A percentile compares a stretch with the other conserved stretches of the same genome.
phyloP scores from a whole-genome alignment of 2,888 invertebrate species.

The Acanthacorydalis orientalis region DNA sequence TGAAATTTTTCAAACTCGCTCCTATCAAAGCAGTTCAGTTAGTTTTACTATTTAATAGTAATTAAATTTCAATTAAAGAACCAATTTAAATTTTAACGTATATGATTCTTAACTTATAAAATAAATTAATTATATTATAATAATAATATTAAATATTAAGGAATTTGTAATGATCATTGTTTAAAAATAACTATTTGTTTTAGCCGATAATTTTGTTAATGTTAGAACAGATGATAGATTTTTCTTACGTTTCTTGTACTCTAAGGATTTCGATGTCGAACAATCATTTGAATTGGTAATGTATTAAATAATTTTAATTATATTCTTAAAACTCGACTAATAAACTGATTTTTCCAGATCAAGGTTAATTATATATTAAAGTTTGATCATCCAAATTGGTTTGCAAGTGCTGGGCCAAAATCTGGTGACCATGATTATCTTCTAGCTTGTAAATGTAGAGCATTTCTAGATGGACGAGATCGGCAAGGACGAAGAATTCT shows the following conservation, averaged over 20 bases:
- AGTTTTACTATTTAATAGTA: too few relatives aligned
- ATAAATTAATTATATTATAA: too few relatives aligned
- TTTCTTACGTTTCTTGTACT: constrained; percentile 20
- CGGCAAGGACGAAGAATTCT: constrained; percentile 22
- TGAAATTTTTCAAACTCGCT: too few relatives aligned
- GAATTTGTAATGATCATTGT: too few relatives aligned
- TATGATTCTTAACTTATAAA: too few relatives aligned
- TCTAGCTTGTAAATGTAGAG: constrained; percentile 19
- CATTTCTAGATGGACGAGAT: constrained; percentile 19
- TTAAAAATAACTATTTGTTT: constrained; percentile 7
- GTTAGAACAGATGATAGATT: constrained; percentile 20
- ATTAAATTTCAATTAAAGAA: too few relatives aligned
- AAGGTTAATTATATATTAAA: constrained; percentile 19
- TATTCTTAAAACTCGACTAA: not conserved
- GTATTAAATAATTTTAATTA: not conserved
- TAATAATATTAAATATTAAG: too few relatives aligned
- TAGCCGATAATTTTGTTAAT: constrained; percentile 14
- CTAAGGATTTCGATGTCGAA: constrained; percentile 19
- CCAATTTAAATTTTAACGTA: too few relatives aligned
- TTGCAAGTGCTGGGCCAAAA: constrained; percentile 16
- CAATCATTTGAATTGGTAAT: constrained; percentile 21
- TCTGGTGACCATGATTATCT: constrained; percentile 8
- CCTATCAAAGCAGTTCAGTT: too few relatives aligned
- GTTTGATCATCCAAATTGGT: constrained; percentile 21
- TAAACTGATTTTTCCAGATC: constrained; percentile 16